A percentile compares a stretch with the other conserved stretches of the same genome.
These are phyloP conservation scores for Daubentonia madagascariensis DNA, from an alignment of 2,113 vertebrate species.

Conservation along the genomic window DNA sequence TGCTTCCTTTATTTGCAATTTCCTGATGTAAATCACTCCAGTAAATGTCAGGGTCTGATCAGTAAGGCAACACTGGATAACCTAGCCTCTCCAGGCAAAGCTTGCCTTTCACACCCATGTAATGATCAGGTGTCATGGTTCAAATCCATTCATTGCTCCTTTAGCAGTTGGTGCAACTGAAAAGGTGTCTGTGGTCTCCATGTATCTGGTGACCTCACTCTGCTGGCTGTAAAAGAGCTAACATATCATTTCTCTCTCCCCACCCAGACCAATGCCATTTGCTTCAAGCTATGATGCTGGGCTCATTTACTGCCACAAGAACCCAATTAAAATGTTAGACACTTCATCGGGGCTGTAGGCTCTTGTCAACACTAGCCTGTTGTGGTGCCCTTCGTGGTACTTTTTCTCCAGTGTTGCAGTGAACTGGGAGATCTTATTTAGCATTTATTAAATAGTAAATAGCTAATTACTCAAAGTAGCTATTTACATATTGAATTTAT, in stretches of 20 bases:
- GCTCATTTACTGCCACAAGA: not conserved
- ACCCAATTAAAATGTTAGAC: slow-evolving; percentile 12
- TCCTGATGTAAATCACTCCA: not conserved
- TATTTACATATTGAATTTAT: slow-evolving; percentile 80
- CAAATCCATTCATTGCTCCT: not conserved
- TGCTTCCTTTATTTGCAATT: not conserved
- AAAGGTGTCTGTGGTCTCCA: not conserved
- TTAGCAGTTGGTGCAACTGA: not conserved
- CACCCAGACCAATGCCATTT: not conserved
- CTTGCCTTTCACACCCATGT: not conserved
- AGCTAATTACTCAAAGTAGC: slow-evolving; percentile 79
- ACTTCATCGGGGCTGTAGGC: not conserved
- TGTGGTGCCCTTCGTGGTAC: slow-evolving; percentile 41
- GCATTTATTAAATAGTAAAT: slow-evolving; percentile 78
- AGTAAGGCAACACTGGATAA: not conserved
- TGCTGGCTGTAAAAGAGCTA: not conserved
- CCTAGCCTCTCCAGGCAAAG: not conserved
- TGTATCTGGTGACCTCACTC: not conserved
- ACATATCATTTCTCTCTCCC: not conserved
- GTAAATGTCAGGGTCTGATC: not conserved
- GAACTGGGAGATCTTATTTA: slow-evolving; percentile 71
- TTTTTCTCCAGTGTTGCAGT: slow-evolving; percentile 31
- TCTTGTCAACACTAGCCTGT: slow-evolving; percentile 27
- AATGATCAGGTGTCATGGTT: not conserved
- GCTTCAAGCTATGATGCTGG: not conserved